Conservation (phyloP, 2,888 invertebrate genomes). For the Pristionchus exspectatus region DNA sequence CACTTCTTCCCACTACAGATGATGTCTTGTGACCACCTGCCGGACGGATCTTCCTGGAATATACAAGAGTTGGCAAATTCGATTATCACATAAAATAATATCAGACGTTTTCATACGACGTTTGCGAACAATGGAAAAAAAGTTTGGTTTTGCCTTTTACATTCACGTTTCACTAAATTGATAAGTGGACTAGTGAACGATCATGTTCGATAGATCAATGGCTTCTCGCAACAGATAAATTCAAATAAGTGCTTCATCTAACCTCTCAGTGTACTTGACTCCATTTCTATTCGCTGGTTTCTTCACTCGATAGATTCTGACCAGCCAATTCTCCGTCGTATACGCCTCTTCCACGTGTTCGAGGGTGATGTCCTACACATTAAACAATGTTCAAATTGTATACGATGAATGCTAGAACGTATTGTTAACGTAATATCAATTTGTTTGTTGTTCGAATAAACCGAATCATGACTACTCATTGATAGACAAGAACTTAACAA, state of each 20-base stretch:
- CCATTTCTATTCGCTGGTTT: conserved; percentile 53
- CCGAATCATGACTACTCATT: not conserved
- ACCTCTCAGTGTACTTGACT: conserved; percentile 71
- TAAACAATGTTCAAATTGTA: too few relatives aligned
- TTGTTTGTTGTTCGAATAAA: too few relatives aligned
- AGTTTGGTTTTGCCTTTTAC: not conserved
- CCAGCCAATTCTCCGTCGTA: conserved; percentile 99
- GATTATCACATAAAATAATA: not conserved
- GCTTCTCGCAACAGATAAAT: too few relatives aligned
- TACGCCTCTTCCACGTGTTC: conserved; percentile 99
- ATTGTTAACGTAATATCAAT: too few relatives aligned
- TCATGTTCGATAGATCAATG: too few relatives aligned
- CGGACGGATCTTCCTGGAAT: conserved; percentile 39
- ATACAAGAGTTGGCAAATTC: not conserved
- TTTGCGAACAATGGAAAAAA: too few relatives aligned
- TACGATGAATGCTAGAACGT: too few relatives aligned
- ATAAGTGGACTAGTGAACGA: too few relatives aligned
- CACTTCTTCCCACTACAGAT: conserved; percentile 52
- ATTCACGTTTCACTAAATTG: not conserved
- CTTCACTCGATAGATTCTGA: conserved; percentile 83
- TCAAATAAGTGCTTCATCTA: conserved; percentile 50
- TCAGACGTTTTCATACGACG: too few relatives aligned
- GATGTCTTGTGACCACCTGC: conserved; percentile 53
- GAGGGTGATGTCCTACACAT: conserved; percentile 88
- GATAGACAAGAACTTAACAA: not conserved